These are phyloP conservation scores for Gopherus flavomarginatus DNA, from an alignment of 2,113 vertebrate species.

Conservation along the genomic window DNA sequence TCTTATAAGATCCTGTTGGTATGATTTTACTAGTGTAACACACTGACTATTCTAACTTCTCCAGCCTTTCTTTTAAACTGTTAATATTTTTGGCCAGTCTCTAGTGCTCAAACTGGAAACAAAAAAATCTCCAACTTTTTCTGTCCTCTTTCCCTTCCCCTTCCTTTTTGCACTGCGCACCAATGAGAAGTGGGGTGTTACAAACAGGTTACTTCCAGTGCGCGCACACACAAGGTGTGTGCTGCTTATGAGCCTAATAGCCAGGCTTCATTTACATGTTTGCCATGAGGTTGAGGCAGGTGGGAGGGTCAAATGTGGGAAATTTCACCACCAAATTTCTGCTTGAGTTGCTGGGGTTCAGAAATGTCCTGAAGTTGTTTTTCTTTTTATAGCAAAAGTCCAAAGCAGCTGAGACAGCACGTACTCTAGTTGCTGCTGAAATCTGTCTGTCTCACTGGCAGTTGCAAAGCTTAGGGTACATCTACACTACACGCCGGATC, in stretches of 20 bases:
- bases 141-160: neutral
- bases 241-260: neutral
- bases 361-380: neutral
- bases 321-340: neutral
- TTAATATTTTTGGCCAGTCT: neutral
- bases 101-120: neutral
- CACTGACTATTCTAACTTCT: neutral
- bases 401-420: neutral
- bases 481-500: no score
- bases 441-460: neutral
- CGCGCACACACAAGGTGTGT: neutral
- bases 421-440: fast-evolving
- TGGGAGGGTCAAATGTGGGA: neutral
- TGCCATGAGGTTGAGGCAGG: neutral
- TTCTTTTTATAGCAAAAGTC: neutral
- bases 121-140: neutral
- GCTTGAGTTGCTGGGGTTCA: neutral
- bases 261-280: neutral
- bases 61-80: neutral
- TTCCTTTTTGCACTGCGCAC: neutral
- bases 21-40: no score
- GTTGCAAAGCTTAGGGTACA: neutral
- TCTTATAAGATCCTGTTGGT: no score
- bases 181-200: neutral
- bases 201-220: fast-evolving